Conservation (phyloP, 2,113 vertebrate genomes). For the Colius striatus region DNA sequence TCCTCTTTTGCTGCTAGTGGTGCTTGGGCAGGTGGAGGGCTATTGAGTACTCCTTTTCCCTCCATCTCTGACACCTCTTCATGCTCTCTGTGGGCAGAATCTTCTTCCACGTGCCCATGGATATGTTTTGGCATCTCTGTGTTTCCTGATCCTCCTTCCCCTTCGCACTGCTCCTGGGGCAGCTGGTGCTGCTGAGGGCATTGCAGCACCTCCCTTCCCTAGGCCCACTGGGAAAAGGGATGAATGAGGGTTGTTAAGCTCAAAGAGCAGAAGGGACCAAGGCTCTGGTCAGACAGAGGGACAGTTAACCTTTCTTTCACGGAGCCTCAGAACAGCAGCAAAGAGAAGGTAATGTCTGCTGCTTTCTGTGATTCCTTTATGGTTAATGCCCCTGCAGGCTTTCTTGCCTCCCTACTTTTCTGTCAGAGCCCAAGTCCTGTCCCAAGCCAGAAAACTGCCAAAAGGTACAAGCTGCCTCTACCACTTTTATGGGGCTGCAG, state of each 20-base stretch:
- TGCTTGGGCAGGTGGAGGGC: not conserved
- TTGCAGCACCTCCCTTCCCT: not conserved
- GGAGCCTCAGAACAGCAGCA: not conserved
- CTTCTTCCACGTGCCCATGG: not conserved
- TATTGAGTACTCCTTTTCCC: not conserved
- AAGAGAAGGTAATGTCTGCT: not conserved
- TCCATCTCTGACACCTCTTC: not conserved
- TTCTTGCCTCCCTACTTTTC: not conserved
- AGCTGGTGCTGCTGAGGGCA: not conserved
- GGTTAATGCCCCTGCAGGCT: not conserved
- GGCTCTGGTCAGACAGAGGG: not conserved
- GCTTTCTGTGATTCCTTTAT: not conserved
- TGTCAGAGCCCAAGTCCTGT: not conserved
- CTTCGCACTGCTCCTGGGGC: not conserved
- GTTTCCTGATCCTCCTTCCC: not conserved
- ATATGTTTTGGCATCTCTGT: not conserved
- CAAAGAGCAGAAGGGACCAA: not conserved
- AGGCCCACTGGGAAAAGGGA: not conserved
- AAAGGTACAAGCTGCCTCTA: rapidly evolving
- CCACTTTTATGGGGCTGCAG: not conserved
- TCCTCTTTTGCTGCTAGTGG: not conserved
- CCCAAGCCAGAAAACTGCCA: too few species aligned
- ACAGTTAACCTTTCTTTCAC: not conserved
- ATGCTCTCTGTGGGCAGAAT: not conserved
- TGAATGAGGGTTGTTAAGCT: not conserved